Evolutionary conservation across 2,888 invertebrate genomes (phyloP).

Genomic region (Rotaria socialis): DNA sequence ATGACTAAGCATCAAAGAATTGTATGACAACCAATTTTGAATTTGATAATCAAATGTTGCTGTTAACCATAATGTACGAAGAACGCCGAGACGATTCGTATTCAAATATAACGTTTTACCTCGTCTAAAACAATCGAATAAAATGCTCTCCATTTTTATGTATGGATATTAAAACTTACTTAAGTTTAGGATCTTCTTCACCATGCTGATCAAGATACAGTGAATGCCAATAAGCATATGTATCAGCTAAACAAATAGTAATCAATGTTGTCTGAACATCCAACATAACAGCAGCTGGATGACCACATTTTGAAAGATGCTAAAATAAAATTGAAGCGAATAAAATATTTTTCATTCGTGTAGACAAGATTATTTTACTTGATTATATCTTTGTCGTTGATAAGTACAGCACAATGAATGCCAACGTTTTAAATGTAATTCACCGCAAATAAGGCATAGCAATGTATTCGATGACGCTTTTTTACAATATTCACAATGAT

Average conservation of each 20-base stretch:
- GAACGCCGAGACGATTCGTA: background rate
- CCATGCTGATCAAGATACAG: constrained; percentile 18
- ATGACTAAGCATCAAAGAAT: background rate
- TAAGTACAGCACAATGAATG: background rate
- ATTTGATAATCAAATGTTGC: constrained; percentile 34
- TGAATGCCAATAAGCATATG: background rate
- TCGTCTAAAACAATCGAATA: background rate
- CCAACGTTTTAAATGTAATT: background rate
- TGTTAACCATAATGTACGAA: constrained; percentile 34
- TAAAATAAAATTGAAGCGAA: background rate
- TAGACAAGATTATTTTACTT: background rate
- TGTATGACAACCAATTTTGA: constrained; percentile 11
- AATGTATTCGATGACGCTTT: background rate
- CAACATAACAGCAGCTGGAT: background rate
- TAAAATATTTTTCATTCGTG: too few relatives aligned
- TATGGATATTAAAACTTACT: background rate
- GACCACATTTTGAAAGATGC: background rate
- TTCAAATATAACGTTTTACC: constrained; percentile 34
- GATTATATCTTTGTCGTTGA: background rate
- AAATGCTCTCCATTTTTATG: too few relatives aligned
- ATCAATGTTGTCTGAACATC: constrained; percentile 11
- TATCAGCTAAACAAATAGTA: background rate
- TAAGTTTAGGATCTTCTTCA: constrained; percentile 9
- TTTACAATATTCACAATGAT: background rate
- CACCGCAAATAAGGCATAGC: constrained; percentile 17